Base-by-base conservation (phyloP, 2,113 vertebrate genomes). In the Corythaeola cristata region DNA sequence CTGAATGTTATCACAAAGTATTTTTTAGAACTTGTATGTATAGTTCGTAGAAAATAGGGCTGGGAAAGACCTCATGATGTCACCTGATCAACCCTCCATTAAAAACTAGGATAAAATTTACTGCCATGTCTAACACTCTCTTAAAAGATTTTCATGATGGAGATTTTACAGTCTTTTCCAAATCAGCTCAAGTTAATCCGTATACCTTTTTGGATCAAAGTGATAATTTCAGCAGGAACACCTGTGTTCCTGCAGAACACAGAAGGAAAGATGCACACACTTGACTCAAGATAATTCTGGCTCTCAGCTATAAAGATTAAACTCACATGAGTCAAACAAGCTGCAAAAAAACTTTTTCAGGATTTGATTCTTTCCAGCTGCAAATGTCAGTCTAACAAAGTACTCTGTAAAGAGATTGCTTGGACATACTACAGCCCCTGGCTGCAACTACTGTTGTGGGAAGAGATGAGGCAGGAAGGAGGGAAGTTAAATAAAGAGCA, bases 391-490 rank as follows among this genome's bases (percentile, higher is more conserved):
- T 77, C 19, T 45, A 53, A 18, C 33, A 60, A 84, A 88, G 9
- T 19, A 27, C 12, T 87, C 73, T 72, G 27, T 53, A 44, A 79
- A 60, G 67, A 55, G 22, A 52, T 1, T 39, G 19, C 24, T 3
- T 32, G 30, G 47, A 74, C 11, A 1, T 44, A 44, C 23, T 37
- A 11, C 0, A 1, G 32, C 9, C 39, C 56, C 22, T 68, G 35
- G 15, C 76, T 90, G 79, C 35, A 41, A 44, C 23, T 75, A 21
- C 60, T 49, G n/a, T 4, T 53, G 20, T 12, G n/a, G 47, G 14
- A 81, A 37, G 69, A 73, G 24, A 69, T 7, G 23, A 75, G 18
- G 35, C 56, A 90, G 56, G 47, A 92, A 78, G n/a, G 15, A 81
- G 74, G 9, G 41, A 85, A 69, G 10, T 49, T 62, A 85, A 93